These are phyloP conservation scores for Lasioglossum calceatum DNA, from an alignment of 2,888 invertebrate species.

Conservation along the genomic window DNA sequence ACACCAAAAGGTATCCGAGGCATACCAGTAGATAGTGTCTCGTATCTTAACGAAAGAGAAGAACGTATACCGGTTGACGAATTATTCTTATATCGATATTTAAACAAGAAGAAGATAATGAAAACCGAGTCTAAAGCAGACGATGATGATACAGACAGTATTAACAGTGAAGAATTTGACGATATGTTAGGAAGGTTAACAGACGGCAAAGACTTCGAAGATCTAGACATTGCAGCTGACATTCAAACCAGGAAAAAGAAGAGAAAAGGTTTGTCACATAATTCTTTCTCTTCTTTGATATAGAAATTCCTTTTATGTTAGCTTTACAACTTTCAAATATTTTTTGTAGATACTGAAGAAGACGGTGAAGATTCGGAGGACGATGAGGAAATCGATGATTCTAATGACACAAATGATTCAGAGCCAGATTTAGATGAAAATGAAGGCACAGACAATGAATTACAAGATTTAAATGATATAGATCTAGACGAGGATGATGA, in stretches of 20 bases:
- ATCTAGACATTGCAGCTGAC: constrained; percentile 86
- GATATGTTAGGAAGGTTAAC: constrained; percentile 85
- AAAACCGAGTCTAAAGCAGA: constrained; percentile 80
- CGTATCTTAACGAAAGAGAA: constrained; percentile 89
- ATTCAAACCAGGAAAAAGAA: constrained; percentile 79
- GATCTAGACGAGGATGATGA: constrained; percentile 69
- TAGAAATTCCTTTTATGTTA: constrained; percentile 25
- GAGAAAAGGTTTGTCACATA: constrained; percentile 75
- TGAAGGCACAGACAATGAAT: constrained; percentile 59
- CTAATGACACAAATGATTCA: constrained; percentile 51
- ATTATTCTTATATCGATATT: constrained; percentile 90
- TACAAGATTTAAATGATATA: constrained; percentile 68
- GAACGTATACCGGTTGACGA: constrained; percentile 96
- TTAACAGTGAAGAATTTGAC: constrained; percentile 85
- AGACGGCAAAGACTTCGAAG: constrained; percentile 82
- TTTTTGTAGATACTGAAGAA: constrained; percentile 24
- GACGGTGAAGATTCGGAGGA: constrained; percentile 52
- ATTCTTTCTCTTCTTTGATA: neutral
- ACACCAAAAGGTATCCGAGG: constrained; percentile 89
- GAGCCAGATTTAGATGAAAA: constrained; percentile 47
- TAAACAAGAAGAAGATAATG: constrained; percentile 70
- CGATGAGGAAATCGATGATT: constrained; percentile 67
- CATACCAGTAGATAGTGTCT: constrained; percentile 90
- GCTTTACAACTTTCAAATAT: constrained; percentile 2
- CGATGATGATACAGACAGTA: constrained; percentile 83